These are phyloP conservation scores for Aphidius gifuensis DNA, from an alignment of 1,140 invertebrate species.

Conservation along the genomic window DNA sequence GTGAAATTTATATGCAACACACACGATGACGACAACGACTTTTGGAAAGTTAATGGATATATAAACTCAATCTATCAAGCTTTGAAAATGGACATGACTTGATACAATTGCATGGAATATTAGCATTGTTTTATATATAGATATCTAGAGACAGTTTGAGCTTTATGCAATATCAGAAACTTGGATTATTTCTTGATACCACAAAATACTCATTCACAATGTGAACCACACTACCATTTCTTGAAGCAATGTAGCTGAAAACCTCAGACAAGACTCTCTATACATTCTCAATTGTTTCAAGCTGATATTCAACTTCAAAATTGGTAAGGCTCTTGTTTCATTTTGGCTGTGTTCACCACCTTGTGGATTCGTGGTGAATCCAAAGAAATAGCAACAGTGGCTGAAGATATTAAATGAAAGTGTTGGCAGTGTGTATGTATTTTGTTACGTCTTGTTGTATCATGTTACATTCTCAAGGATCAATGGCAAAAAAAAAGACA, in stretches of 20 bases:
- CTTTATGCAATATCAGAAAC: slow-evolving; percentile 9
- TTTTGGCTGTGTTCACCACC: neutral
- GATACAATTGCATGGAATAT: no score
- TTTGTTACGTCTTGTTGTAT: neutral
- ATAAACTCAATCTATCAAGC: no score
- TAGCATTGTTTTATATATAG: no score
- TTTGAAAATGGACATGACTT: no score
- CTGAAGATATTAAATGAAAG: neutral
- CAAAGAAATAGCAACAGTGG: neutral
- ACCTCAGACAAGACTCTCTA: neutral
- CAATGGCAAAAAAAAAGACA: no score
- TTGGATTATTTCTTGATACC: slow-evolving; percentile 8
- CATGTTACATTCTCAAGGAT: neutral
- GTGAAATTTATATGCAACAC: no score
- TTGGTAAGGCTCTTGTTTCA: neutral
- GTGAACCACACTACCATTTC: no score
- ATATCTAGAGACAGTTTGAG: neutral
- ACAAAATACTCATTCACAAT: neutral
- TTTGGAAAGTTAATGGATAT: no score
- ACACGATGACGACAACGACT: no score
- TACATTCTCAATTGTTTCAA: neutral
- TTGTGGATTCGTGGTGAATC: slow-evolving; percentile 1
- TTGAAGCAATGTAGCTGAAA: neutral
- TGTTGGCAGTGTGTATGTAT: no score
- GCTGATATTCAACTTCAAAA: neutral